Percentiles rank a stretch among this genome's conserved stretches.
phyloP scores from a whole-genome alignment of 2,113 vertebrate genomes.

The Pipra filicauda region DNA sequence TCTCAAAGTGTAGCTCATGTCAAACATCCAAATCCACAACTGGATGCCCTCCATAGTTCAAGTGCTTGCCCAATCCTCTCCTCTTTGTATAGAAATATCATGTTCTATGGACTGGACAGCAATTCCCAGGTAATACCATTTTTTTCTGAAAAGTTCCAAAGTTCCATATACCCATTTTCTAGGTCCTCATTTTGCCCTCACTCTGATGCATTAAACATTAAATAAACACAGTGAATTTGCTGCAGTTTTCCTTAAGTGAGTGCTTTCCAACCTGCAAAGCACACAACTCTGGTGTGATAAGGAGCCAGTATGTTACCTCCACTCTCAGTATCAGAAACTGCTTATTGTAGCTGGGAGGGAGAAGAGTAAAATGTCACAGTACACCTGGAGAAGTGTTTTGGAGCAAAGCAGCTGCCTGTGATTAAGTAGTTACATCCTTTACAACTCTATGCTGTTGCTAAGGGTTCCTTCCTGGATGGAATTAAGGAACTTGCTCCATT shows the following conservation, averaged over 20 bases:
- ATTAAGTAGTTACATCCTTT: background rate
- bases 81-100: background rate
- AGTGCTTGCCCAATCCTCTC: background rate
- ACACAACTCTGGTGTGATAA: background rate
- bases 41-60: background rate
- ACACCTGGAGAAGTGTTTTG: background rate
- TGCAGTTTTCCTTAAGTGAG: background rate
- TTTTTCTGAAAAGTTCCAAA: background rate
- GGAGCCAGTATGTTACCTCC: background rate
- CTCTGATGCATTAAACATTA: background rate
- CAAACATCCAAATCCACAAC: background rate
- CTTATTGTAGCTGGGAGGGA: background rate
- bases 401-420: background rate
- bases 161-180: background rate
- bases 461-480: background rate
- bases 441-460: background rate
- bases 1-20: background rate
- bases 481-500: background rate
- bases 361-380: background rate
- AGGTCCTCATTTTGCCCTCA: background rate
- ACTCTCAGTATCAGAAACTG: background rate
- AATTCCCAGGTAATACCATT: background rate
- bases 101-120: background rate
- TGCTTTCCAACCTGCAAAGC: background rate
- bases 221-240: background rate